Evolutionary conservation across 2,113 vertebrate genomes (phyloP), one percentile per base, ranked within the genome.

Genomic region (Pimephales promelas): DNA sequence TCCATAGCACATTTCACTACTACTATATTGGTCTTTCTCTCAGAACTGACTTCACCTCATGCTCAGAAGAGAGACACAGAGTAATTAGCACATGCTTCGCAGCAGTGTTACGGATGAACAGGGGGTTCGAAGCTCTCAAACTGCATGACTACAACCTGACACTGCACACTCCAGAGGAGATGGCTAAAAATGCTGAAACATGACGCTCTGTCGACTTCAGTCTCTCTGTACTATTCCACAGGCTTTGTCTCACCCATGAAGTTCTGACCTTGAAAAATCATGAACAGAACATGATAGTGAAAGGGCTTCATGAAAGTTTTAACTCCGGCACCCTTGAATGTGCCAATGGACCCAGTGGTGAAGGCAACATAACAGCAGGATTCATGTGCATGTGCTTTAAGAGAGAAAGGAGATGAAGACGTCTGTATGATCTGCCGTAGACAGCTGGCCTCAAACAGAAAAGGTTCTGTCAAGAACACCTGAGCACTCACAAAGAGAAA

Each of bases 381-480:
- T 45, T 61, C 6, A 61, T 59, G n/a, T 66, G 45, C 26, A 62
- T 28, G 43, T 78, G n/a, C 61, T 76, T 52, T 34, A 49, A 14
- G 10, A 36, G 43, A 49, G 43, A 64, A 54, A 18, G 40, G 40
- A n/a, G 31, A 45, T 13, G 14, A 70, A 16, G 16, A 40, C 43
- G 34, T 62, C 31, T 64, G 66, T 56, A 18, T 40, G 71, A 56
- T 59, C 73, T 79, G 78, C 79, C 78, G 31, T 54, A 34, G 68
- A 78, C 87, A 88, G 87, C 84, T 84, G 87, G 57, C n/a, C 75
- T 11, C 45, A 66, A 43, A 56, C 24, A 36, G 81, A 74, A 31
- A 82, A 84, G 72, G 79, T 68, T 79, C 82, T 78, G 61, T 88
- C 84, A 73, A 52, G 83, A 80, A 56, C 78, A 88, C 79, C 66